These are phyloP conservation scores for Tapirus indicus DNA, from an alignment of 2,797 vertebrate species.

Conservation along the genomic window DNA sequence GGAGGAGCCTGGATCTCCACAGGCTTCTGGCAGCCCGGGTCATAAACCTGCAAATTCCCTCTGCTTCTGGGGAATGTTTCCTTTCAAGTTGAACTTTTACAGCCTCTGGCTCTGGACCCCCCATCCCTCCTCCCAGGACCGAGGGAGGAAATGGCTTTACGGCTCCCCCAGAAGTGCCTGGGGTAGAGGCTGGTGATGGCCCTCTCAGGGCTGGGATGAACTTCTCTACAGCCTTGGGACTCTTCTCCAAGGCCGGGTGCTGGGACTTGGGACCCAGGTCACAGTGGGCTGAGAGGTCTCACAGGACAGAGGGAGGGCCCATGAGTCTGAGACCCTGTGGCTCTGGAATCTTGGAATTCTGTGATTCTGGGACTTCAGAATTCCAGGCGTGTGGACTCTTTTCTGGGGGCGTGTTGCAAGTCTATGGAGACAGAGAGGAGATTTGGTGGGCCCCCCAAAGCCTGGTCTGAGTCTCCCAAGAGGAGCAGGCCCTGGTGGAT, in stretches of 20 bases:
- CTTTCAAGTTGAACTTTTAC: constrained; percentile 77
- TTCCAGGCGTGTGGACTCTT: not conserved
- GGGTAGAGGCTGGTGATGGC: not conserved
- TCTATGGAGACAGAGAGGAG: not conserved
- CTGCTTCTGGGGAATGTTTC: constrained; percentile 52
- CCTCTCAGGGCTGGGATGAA: not conserved
- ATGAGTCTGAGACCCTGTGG: not conserved
- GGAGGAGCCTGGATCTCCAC: constrained; percentile 53
- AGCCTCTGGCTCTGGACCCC: not conserved
- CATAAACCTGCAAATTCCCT: constrained; percentile 40
- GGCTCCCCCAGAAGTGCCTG: not conserved
- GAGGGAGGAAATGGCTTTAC: constrained; percentile 62
- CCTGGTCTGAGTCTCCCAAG: not conserved
- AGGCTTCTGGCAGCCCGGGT: not conserved
- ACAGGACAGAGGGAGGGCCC: not conserved
- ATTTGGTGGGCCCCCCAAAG: not conserved
- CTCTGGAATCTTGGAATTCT: not conserved
- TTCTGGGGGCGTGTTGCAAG: not conserved
- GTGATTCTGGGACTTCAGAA: not conserved
- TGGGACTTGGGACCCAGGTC: not conserved
- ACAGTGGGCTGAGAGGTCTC: not conserved
- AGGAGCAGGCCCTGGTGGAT: not conserved
- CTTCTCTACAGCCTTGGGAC: not conserved
- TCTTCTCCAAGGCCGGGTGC: not conserved
- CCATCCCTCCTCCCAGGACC: not conserved